Evolutionary conservation across 2,113 vertebrate species (phyloP).

Genomic region (Vulpes vulpes): DNA sequence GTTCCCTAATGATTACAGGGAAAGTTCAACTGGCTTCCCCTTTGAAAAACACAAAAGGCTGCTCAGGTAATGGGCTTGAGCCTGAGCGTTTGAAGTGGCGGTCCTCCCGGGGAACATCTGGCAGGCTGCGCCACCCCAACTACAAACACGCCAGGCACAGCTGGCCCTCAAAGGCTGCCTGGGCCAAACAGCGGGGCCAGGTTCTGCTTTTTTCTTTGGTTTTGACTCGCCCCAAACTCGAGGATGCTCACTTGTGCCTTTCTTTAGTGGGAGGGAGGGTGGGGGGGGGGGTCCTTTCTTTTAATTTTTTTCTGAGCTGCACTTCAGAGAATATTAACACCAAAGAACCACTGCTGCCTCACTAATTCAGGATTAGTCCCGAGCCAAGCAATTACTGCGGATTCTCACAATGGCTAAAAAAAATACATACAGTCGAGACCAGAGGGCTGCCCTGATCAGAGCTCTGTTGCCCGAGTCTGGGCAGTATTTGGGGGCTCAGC

Average conservation of each 20-base stretch:
- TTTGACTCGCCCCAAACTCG: conserved; percentile 65
- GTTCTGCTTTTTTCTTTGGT: conserved; percentile 66
- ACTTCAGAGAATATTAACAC: conserved; percentile 81
- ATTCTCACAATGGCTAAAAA: not conserved
- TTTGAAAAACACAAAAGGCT: conserved; percentile 87
- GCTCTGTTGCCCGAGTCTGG: too few species aligned
- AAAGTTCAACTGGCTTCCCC: conserved; percentile 77
- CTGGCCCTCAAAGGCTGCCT: conserved; percentile 84
- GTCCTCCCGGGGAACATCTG: conserved; percentile 86
- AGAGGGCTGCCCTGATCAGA: not conserved
- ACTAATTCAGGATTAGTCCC: conserved; percentile 53
- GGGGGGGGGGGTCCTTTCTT: not conserved
- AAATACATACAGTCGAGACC: rapidly evolving
- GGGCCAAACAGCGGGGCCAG: conserved; percentile 69
- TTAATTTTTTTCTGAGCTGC: conserved; percentile 16
- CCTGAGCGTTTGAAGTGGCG: conserved; percentile 86
- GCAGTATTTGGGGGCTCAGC: not conserved
- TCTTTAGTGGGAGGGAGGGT: conserved; percentile 67
- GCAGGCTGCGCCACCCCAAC: conserved; percentile 73
- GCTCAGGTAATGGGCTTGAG: conserved; percentile 80
- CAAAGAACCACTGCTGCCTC: not conserved
- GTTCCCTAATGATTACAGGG: conserved; percentile 87
- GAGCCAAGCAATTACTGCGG: not conserved
- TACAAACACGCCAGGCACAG: conserved; percentile 78
- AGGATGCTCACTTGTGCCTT: conserved; percentile 21